These are phyloP conservation scores for Myotis findleyi DNA, from an alignment of 2,797 vertebrate genomes.

Conservation along the genomic window DNA sequence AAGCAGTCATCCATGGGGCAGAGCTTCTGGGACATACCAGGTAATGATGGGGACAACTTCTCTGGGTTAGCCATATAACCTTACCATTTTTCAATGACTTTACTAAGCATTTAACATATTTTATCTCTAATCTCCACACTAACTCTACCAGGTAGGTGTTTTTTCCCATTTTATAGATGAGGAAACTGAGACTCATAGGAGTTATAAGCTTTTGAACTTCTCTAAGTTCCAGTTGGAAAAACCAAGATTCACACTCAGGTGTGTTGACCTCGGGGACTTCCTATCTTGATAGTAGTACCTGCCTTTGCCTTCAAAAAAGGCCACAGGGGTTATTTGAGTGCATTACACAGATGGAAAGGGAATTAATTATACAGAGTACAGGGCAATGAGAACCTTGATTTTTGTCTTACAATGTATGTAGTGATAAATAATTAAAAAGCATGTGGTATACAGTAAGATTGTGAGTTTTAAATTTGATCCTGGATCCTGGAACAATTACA, in stretches of 20 bases:
- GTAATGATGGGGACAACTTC: background rate
- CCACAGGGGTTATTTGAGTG: background rate
- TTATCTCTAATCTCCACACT: background rate
- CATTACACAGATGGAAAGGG: background rate
- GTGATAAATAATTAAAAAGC: background rate
- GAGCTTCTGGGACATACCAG: too few species aligned
- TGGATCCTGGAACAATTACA: background rate
- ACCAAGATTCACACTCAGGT: background rate
- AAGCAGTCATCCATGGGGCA: background rate
- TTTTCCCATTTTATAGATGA: background rate
- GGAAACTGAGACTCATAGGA: constrained; percentile 3
- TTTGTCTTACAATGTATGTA: background rate
- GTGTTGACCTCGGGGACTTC: background rate
- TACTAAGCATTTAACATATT: background rate
- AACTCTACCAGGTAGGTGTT: background rate
- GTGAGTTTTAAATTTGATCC: background rate
- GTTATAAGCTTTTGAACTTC: background rate
- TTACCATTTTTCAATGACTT: background rate
- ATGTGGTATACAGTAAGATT: background rate
- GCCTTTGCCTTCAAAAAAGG: background rate
- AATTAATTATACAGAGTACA: background rate
- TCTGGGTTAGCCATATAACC: background rate
- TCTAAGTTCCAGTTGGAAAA: background rate
- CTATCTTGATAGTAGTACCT: background rate
- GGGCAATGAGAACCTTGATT: background rate